phyloP scores from a whole-genome alignment of 2,113 vertebrate genomes.

The Romanogobio albipinnatus region DNA sequence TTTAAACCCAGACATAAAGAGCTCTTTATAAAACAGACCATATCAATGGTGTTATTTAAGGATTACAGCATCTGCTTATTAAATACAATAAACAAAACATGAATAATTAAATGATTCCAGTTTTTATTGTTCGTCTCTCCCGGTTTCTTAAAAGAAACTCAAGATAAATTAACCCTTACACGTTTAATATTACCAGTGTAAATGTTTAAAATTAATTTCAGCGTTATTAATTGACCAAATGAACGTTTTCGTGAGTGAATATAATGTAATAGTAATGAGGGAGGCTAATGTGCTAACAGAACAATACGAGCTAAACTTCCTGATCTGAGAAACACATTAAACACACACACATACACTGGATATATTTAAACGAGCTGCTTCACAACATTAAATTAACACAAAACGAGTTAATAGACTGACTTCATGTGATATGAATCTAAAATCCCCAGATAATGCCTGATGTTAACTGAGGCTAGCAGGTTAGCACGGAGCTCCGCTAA shows the following conservation, averaged over 20 bases:
- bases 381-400: neutral
- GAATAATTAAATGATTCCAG: neutral
- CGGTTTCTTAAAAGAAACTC: neutral
- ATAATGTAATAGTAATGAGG: neutral
- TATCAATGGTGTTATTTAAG: neutral
- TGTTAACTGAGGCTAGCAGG: neutral
- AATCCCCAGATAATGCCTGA: neutral
- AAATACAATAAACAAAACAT: neutral
- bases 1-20: neutral
- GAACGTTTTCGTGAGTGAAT: neutral
- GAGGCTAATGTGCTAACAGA: constrained; percentile 36
- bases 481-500: constrained; percentile 4
- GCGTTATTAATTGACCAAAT: too few species aligned
- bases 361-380: neutral
- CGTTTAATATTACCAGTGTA: neutral
- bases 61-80: neutral
- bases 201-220: too few species aligned
- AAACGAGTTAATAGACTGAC: neutral
- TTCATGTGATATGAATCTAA: neutral
- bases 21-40: neutral
- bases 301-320: constrained; percentile 27
- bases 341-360: neutral
- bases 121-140: neutral
- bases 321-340: neutral
- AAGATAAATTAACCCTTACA: neutral